Conservation (phyloP, 2,797 vertebrate genomes). For the Poecilia gillii region DNA sequence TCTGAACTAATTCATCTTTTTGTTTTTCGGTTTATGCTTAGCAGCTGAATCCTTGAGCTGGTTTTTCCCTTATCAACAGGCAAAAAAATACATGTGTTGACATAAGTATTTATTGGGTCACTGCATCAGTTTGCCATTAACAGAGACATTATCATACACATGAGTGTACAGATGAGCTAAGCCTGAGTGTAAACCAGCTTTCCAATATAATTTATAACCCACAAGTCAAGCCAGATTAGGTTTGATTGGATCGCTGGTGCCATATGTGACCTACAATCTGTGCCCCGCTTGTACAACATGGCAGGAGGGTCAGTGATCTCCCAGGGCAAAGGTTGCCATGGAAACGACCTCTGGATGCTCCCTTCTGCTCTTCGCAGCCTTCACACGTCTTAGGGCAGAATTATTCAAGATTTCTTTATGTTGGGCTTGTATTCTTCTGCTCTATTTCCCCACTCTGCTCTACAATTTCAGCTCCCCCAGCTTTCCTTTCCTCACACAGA, state of each 20-base stretch:
- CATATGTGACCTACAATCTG: conserved; percentile 86
- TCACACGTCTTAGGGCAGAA: conserved; percentile 73
- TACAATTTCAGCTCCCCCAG: conserved; percentile 46
- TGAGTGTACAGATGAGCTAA: conserved; percentile 63
- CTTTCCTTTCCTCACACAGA: conserved; percentile 30
- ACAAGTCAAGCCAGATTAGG: conserved; percentile 84
- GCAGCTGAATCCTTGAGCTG: conserved; percentile 15
- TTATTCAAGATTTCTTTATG: conserved; percentile 77
- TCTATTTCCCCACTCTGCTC: conserved; percentile 77
- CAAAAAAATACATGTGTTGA: conserved; percentile 58
- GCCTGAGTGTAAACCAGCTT: conserved; percentile 69
- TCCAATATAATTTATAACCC: conserved; percentile 80
- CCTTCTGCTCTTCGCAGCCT: conserved; percentile 61
- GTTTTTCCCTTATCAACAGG: conserved; percentile 5
- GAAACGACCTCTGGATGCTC: conserved; percentile 83
- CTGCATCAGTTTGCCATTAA: conserved; percentile 50
- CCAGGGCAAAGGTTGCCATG: conserved; percentile 85
- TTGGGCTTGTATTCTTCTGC: conserved; percentile 77
- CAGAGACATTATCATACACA: conserved; percentile 47
- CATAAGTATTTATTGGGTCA: conserved; percentile 63
- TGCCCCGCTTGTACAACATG: conserved; percentile 69
- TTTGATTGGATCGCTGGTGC: conserved; percentile 74
- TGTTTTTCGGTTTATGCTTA: background rate
- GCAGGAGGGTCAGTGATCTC: conserved; percentile 79
- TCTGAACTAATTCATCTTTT: background rate